phyloP scores from a whole-genome alignment of 2,797 vertebrate genomes.

The Fistularia tabacaria region DNA sequence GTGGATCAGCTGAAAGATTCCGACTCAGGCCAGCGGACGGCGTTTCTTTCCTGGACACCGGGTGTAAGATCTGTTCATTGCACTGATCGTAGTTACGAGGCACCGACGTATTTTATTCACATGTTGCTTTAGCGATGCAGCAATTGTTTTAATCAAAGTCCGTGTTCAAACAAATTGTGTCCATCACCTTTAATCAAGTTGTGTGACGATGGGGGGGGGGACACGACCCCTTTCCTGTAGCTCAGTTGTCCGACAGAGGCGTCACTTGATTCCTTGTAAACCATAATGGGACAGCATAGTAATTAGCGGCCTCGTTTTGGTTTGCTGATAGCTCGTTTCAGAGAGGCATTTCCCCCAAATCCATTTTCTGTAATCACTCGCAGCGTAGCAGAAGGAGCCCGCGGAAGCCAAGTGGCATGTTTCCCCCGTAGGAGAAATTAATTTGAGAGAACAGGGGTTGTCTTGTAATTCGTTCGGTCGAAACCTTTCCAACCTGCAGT shows the following conservation, averaged over 20 bases:
- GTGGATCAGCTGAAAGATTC: too few species aligned
- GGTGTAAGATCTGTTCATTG: too few species aligned
- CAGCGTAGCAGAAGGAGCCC: constrained; percentile 7
- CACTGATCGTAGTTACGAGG: too few species aligned
- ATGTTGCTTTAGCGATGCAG: too few species aligned
- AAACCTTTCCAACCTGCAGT: constrained; percentile 44
- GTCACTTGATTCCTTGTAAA: constrained; percentile 3
- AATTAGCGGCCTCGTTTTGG: constrained; percentile 13
- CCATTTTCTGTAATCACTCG: constrained; percentile 47
- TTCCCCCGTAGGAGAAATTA: constrained; percentile 37
- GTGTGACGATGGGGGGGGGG: too few species aligned
- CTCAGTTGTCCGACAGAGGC: constrained; percentile 18
- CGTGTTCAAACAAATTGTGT: too few species aligned
- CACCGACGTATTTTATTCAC: too few species aligned
- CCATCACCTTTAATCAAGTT: too few species aligned
- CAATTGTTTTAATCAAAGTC: too few species aligned
- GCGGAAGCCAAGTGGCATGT: constrained; percentile 33
- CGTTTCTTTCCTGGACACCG: too few species aligned
- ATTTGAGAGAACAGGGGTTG: constrained; percentile 48
- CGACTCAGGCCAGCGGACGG: too few species aligned
- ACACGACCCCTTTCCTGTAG: not conserved
- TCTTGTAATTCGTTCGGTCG: constrained; percentile 52
- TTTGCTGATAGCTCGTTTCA: constrained; percentile 34
- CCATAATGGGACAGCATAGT: not conserved
- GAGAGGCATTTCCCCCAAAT: constrained; percentile 23